Base-by-base conservation (phyloP, 2,113 vertebrate genomes). In the Microcebus lehilahytsara region DNA sequence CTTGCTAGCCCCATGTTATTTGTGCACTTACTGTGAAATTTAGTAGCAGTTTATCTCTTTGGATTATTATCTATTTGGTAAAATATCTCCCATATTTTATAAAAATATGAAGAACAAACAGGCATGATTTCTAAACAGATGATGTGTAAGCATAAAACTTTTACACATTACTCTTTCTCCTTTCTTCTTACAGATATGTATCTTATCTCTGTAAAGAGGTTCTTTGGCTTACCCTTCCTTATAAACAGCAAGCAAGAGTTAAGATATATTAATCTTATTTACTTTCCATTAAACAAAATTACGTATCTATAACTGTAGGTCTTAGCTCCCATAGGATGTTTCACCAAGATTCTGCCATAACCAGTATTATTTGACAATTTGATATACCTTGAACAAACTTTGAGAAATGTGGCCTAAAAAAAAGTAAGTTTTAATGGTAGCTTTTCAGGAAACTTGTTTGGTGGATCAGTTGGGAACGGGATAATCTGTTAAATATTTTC, bases 101-200 rank as follows among this genome's bases (percentile, higher is more conserved):
- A n/a, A 87, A 69, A 81, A 53, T 90, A 46, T 69, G 69, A 79
- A 92, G 56, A 72, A 9, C 53, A 91, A 91, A 42, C 5, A 56
- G n/a, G 37, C 5, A 85, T 37, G 19, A 93, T 79, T 95, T 95
- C n/a, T 91, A 87, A 87, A 93, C 30, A 87, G 51, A 69, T 53
- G 13, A 91, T 2, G 3, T 80, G 79, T 49, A 60, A 74, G 14
- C 34, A 74, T 27, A 83, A 96, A 72, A 19, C 22, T 16, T 84
- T 72, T 64, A 90, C 40, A 69, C 1, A 62, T 51, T 74, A 6
- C 11, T 71, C 30, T 86, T 79, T 79, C 3, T 81, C 14, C 37
- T 93, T 83, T 27, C 16, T 85, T 88, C 46, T 40, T 53, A 30
- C 25, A 94, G 42, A 56, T 79, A 42, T 11, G 20, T 56, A 46